phyloP scores from a whole-genome alignment of 2,113 vertebrate species.

The Ptilorrhoa leucosticta region DNA sequence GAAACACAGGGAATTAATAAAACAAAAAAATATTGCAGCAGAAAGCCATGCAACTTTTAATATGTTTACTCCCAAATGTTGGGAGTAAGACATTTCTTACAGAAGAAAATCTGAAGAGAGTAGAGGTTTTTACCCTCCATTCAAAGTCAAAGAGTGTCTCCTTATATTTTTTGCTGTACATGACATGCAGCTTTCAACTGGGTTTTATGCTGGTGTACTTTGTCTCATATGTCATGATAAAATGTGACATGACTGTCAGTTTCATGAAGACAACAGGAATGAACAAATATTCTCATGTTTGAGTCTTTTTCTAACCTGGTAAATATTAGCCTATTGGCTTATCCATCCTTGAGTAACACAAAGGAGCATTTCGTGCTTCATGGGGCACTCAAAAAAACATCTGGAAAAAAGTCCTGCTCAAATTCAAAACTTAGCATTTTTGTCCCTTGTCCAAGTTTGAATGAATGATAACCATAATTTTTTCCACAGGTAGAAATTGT shows the following conservation, averaged over 20 bases:
- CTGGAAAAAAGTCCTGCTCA: background rate
- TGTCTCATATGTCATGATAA: conserved; percentile 41
- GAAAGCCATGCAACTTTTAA: background rate
- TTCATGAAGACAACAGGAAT: conserved; percentile 53
- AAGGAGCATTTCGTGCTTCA: background rate
- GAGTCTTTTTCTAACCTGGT: conserved; percentile 4
- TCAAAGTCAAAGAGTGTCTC: background rate
- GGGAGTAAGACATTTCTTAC: background rate
- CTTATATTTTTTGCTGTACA: background rate
- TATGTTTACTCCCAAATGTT: background rate
- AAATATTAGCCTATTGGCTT: background rate
- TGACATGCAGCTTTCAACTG: background rate
- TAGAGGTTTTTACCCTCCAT: background rate
- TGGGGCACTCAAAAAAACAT: background rate
- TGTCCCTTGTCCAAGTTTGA: background rate
- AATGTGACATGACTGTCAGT: conserved; percentile 50
- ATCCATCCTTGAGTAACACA: background rate
- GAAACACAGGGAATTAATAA: background rate
- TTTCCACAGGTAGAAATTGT: background rate
- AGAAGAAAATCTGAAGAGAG: background rate
- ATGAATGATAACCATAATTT: background rate
- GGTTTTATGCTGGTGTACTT: background rate
- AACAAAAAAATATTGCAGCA: background rate
- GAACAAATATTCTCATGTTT: conserved; percentile 38
- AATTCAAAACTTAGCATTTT: background rate